Conservation (phyloP, 2,113 vertebrate species). For the Eurystomus gularis region DNA sequence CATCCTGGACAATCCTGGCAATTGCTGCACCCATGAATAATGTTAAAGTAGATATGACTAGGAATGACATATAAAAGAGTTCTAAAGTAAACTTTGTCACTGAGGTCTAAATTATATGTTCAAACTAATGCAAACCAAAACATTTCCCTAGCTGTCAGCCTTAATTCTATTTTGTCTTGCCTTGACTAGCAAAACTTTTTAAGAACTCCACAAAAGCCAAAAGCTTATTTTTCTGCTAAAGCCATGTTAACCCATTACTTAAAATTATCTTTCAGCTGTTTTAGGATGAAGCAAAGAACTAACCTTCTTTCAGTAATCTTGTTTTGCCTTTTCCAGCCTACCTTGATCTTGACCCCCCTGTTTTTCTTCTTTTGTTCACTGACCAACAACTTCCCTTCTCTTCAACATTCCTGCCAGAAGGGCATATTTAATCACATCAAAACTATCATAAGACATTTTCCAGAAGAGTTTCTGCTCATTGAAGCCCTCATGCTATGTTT, state of each 20-base stretch:
- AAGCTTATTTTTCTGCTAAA: background rate
- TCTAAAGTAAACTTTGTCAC: background rate
- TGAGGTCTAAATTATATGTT: background rate
- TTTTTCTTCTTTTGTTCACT: background rate
- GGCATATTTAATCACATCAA: background rate
- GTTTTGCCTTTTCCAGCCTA: background rate
- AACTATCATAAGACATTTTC: background rate
- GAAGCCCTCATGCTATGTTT: background rate
- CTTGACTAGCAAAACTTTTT: background rate
- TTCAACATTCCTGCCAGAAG: background rate
- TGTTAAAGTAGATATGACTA: background rate
- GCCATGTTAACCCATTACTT: background rate
- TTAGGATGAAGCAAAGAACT: background rate
- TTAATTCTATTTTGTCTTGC: background rate
- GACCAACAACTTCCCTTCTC: background rate
- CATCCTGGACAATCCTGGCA: background rate
- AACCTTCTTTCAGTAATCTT: background rate
- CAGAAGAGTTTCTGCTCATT: background rate
- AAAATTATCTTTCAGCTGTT: background rate
- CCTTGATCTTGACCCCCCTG: background rate
- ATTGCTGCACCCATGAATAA: background rate
- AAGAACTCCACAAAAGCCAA: background rate
- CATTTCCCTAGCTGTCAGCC: background rate
- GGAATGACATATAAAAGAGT: background rate
- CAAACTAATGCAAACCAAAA: background rate